These are phyloP conservation scores for Penaeus indicus DNA, from an alignment of 1,140 invertebrate genomes.

Conservation along the genomic window DNA sequence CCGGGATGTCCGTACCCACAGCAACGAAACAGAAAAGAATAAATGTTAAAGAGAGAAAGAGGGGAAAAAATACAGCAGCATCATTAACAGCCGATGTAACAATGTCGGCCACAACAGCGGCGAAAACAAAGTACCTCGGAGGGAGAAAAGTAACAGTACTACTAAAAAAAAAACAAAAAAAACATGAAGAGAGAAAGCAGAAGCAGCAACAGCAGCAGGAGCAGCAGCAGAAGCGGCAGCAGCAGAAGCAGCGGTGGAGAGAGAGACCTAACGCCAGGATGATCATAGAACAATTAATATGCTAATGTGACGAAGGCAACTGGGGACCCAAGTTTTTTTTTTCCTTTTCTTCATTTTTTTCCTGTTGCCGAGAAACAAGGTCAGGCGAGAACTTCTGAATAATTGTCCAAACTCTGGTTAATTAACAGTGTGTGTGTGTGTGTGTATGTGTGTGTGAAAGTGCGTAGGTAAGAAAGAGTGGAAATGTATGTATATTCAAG, in stretches of 20 bases:
- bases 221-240: no score
- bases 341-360: constrained; percentile 46
- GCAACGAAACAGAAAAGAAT: no score
- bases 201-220: not conserved
- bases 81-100: no score
- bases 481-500: constrained; percentile 20
- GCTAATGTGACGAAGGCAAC: constrained; percentile 62
- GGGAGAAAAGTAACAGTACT: not conserved
- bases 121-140: not conserved
- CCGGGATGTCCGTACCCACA: no score
- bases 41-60: no score
- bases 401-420: constrained; percentile 63
- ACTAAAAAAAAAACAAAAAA: not conserved
- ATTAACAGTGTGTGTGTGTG: constrained; percentile 57
- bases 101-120: no score
- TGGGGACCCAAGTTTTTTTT: constrained; percentile 42
- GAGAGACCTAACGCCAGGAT: constrained; percentile 34
- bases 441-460: constrained; percentile 40
- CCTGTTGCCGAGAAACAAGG: constrained; percentile 58
- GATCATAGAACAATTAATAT: constrained; percentile 63
- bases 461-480: constrained; percentile 12
- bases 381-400: constrained; percentile 60
- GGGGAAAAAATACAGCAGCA: no score
- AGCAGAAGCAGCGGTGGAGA: no score
- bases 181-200: not conserved